Base-by-base conservation (phyloP, 2,113 vertebrate species). In the Lota lota region DNA sequence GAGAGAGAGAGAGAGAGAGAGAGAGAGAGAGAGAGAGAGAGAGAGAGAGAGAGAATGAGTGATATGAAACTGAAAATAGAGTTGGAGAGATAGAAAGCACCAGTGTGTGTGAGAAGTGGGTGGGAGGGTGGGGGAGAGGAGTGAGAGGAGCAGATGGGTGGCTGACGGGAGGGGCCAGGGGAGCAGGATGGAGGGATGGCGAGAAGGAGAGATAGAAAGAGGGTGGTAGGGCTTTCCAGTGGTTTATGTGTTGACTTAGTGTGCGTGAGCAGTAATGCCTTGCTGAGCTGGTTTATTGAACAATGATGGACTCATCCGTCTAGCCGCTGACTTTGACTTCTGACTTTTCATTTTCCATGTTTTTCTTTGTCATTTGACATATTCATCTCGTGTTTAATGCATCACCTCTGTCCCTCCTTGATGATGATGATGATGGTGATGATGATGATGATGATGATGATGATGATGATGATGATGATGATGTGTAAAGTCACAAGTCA, bases 221-320 rank as follows among this genome's bases (percentile, higher is more conserved):
- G 56, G 28, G 22, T 54, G 71, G 50, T 58, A 68, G 67, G 36
- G 28, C 16, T 36, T 68, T 73, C 65, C 70, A 61, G 64, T 82
- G 79, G 80, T 78, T 83, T 81, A 88, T 89, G 77, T 79, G 74
- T 85, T 73, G 83, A 79, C 72, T 74, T 77, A 60, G 57, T 53
- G 67, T 67, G 66, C 1, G 53, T 56, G 66, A 73, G 61, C 67
- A 73, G 51, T 61, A 59, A 84, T 51, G 19, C 59, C 50, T 57
- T 18, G 36, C 19, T 68, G 12, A 17, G 60, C 47, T 63, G 65
- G 57, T 77, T 61, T 79, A 40, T 68, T 17, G 53, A 56, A 56
- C 50, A 70, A 28, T 33, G 16, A 56, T 66, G 11, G 61, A 70
- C 66, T 47, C 40, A 47, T 14, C 40, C 40, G 40, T 14, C 40